These are phyloP conservation scores for Lepidochitona cinerea DNA, from an alignment of 2,888 invertebrate species.

Conservation along the genomic window DNA sequence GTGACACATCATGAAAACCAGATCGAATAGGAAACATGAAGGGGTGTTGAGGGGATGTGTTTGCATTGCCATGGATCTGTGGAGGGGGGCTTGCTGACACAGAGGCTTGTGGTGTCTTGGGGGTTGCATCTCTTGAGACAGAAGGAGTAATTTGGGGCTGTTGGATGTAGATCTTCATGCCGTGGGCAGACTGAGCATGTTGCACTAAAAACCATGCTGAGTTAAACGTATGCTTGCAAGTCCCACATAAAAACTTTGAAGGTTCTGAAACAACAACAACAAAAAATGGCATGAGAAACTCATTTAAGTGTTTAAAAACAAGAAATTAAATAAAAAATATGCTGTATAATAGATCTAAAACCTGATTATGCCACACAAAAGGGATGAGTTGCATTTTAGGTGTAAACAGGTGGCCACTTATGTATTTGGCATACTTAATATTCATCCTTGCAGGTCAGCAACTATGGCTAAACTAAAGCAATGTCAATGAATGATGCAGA, in stretches of 20 bases:
- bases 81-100: conserved; percentile 17
- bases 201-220: conserved; percentile 97
- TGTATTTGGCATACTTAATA: too few relatives aligned
- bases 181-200: conserved; percentile 94
- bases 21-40: conserved; percentile 50
- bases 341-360: too few relatives aligned
- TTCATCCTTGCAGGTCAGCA: too few relatives aligned
- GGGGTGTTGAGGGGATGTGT: conserved; percentile 71
- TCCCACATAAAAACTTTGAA: conserved; percentile 92
- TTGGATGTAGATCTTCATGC: conserved; percentile 86
- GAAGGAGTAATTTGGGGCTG: conserved; percentile 7
- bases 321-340: too few relatives aligned
- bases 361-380: too few relatives aligned
- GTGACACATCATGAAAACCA: conserved; percentile 61
- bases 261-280: conserved; percentile 78
- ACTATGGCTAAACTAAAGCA: too few relatives aligned
- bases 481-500: too few relatives aligned
- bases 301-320: too few relatives aligned
- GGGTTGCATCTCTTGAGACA: conserved; percentile 15
- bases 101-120: conserved; percentile 30
- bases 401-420: too few relatives aligned
- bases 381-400: too few relatives aligned
- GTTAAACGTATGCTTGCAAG: conserved; percentile 90
- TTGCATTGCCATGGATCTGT: conserved; percentile 78
- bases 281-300: neutral